A percentile compares a stretch with the other conserved stretches of the same genome.
Conservation (phyloP, 2,888 invertebrate genomes). For the Tenthredo scrophulariae region DNA sequence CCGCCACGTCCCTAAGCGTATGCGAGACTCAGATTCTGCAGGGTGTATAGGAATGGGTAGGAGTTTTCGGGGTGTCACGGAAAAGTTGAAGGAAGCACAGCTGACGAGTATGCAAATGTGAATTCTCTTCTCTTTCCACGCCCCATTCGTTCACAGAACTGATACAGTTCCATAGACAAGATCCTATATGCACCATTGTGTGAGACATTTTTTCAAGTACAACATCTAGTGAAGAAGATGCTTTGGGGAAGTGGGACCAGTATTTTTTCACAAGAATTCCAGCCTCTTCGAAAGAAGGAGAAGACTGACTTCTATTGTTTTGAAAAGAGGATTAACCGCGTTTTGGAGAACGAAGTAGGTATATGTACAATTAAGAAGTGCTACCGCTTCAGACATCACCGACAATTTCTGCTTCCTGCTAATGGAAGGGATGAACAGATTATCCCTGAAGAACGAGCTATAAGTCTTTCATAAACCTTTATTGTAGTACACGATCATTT, state of each 20-base stretch:
- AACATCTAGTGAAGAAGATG: neutral
- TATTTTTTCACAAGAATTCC: neutral
- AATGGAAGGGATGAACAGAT: conserved; percentile 20
- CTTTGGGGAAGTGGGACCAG: neutral
- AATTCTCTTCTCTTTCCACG: conserved; percentile 50
- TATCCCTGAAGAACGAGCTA: conserved; percentile 17
- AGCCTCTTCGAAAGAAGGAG: neutral
- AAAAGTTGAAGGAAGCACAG: conserved; percentile 79
- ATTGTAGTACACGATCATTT: conserved; percentile 17
- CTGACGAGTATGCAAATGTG: conserved; percentile 79
- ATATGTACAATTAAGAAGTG: neutral
- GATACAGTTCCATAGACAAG: conserved; percentile 6
- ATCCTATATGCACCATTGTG: neutral
- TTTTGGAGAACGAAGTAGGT: neutral
- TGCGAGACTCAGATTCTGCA: conserved; percentile 39
- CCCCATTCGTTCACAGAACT: neutral
- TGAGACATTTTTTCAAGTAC: conserved; percentile 4
- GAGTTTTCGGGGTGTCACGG: conserved; percentile 71
- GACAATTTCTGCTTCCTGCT: conserved; percentile 11
- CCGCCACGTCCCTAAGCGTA: conserved; percentile 57
- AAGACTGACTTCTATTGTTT: conserved; percentile 26
- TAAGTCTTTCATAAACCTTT: conserved; percentile 46
- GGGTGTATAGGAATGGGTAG: conserved; percentile 49
- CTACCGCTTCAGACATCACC: neutral
- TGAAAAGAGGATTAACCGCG: conserved; percentile 6